These are phyloP conservation scores for Eledone cirrhosa DNA, from an alignment of 2,888 invertebrate species.

Conservation along the genomic window DNA sequence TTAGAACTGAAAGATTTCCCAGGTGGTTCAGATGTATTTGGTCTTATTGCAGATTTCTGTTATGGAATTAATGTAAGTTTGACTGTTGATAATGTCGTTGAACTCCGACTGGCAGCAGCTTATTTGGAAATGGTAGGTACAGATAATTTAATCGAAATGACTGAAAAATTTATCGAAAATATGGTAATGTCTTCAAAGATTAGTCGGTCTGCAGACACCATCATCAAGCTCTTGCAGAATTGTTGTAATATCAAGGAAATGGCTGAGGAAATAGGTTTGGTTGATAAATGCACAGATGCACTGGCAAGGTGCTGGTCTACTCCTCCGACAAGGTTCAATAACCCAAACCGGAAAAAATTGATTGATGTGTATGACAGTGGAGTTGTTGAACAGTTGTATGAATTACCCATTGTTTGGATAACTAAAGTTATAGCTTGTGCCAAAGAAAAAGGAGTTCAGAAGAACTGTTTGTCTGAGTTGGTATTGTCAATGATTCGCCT, in stretches of 20 bases:
- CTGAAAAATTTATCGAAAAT: conserved; percentile 59
- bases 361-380: conserved; percentile 37
- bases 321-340: conserved; percentile 49
- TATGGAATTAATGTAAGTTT: conserved; percentile 61
- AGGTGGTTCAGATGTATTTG: conserved; percentile 61
- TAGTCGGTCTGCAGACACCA: conserved; percentile 47
- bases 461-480: conserved; percentile 47
- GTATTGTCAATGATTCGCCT: conserved; percentile 45
- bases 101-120: conserved; percentile 61
- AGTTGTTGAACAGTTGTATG: conserved; percentile 41
- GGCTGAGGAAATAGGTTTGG: conserved; percentile 55
- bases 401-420: conserved; percentile 57
- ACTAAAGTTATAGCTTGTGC: conserved; percentile 50
- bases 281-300: conserved; percentile 53
- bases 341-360: conserved; percentile 41
- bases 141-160: conserved; percentile 56
- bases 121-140: conserved; percentile 60
- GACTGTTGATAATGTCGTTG: conserved; percentile 57
- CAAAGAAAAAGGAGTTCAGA: conserved; percentile 50
- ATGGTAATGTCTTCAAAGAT: conserved; percentile 58
- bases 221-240: conserved; percentile 52
- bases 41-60: conserved; percentile 63
- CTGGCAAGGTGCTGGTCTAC: conserved; percentile 61
- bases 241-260: conserved; percentile 52
- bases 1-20: conserved; percentile 62